Conservation (phyloP, 2,113 vertebrate genomes). For the Hippocampus comes region DNA sequence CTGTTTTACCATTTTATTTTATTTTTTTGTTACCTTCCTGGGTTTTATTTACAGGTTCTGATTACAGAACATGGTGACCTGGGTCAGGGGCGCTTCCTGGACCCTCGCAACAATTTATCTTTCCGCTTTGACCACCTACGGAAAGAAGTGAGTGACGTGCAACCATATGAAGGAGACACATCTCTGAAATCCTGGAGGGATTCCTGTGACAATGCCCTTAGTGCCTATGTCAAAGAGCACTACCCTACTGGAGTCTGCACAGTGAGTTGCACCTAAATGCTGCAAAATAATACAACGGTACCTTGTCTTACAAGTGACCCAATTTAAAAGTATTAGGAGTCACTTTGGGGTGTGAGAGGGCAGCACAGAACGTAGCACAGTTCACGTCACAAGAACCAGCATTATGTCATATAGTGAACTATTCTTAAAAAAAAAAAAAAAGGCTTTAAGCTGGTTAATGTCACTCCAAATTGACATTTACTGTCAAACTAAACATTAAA, state of each 20-base stretch:
- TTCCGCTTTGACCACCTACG: slow-evolving; percentile 97
- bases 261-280: slow-evolving; percentile 63
- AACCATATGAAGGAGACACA: slow-evolving; percentile 84
- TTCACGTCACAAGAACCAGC: background rate
- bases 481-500: background rate
- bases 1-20: background rate
- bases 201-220: slow-evolving; percentile 84
- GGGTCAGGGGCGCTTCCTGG: slow-evolving; percentile 92
- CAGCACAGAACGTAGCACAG: background rate
- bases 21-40: background rate
- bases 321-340: too few relatives aligned
- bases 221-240: slow-evolving; percentile 95
- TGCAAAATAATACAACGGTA: background rate
- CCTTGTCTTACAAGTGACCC: background rate
- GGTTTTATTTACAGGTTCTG: slow-evolving; percentile 76
- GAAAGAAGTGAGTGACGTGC: slow-evolving; percentile 92
- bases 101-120: slow-evolving; percentile 88
- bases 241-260: slow-evolving; percentile 94
- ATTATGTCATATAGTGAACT: background rate
- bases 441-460: too few relatives aligned
- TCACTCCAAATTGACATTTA: background rate
- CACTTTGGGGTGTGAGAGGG: background rate
- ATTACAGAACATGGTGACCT: slow-evolving; percentile 97
- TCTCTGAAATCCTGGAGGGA: slow-evolving; percentile 88
- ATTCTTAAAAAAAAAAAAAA: background rate